Conservation (phyloP, 2,113 vertebrate species). For the Tyto alba region DNA sequence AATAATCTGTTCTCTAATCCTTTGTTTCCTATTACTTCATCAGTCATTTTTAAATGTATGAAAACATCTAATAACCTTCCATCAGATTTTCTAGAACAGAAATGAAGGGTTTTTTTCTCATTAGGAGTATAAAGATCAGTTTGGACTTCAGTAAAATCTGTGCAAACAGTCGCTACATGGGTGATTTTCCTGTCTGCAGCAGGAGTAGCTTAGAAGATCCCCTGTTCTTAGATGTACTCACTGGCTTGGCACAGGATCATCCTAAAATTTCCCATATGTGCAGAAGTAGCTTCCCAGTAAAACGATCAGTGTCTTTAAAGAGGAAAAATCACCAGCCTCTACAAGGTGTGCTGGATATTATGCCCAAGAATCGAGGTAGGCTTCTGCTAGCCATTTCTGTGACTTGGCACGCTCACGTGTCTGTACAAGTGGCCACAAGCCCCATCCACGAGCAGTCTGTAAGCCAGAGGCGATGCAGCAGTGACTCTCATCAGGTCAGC, state of each 20-base stretch:
- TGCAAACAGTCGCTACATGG: background rate
- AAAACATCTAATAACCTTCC: background rate
- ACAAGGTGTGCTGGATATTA: background rate
- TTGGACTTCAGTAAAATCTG: background rate
- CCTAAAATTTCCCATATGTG: background rate
- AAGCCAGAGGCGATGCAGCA: background rate
- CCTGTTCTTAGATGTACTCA: background rate
- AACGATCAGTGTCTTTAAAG: background rate
- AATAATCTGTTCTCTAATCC: background rate
- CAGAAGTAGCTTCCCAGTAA: background rate
- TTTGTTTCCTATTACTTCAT: background rate
- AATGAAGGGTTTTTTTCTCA: accelerated
- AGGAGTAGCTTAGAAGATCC: background rate
- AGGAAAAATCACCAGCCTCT: background rate
- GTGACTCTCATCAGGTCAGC: background rate
- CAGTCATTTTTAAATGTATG: background rate
- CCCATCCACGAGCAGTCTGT: accelerated
- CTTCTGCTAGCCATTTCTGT: background rate
- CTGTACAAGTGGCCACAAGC: accelerated
- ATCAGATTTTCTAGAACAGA: background rate
- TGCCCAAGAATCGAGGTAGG: background rate
- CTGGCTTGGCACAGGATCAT: background rate
- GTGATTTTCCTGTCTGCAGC: background rate
- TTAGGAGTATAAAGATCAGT: background rate
- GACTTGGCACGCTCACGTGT: no score